Percentiles rank a stretch among this genome's conserved stretches.
These are phyloP conservation scores for Eugnorisma glareosa DNA, from an alignment of 2,888 invertebrate species.

Conservation along the genomic window DNA sequence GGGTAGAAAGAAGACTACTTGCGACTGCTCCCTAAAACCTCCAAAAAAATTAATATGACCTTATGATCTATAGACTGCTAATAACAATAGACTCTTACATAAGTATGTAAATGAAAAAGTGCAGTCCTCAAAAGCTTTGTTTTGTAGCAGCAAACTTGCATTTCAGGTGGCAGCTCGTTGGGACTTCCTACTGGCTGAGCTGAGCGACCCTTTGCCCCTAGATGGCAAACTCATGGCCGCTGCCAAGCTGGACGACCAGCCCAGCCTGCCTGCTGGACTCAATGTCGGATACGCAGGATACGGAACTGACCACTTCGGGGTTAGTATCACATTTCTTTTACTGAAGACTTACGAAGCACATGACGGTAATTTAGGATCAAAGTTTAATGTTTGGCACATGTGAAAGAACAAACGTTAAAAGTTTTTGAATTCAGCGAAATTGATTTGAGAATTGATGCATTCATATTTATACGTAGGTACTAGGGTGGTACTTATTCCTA, in stretches of 20 bases:
- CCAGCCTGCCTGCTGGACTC: conserved; percentile 66
- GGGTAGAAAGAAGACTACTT: background rate
- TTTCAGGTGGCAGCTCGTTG: conserved; percentile 84
- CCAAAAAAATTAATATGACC: background rate
- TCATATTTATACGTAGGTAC: background rate
- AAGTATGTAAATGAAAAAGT: background rate
- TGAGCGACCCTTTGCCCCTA: conserved; percentile 80
- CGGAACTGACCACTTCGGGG: conserved; percentile 85
- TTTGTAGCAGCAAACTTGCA: background rate
- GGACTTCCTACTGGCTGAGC: conserved; percentile 85
- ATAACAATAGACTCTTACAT: background rate
- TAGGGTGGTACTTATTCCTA: too few species aligned
- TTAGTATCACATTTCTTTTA: conserved; percentile 63
- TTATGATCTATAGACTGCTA: background rate
- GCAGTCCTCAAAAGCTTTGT: background rate
- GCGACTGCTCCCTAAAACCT: background rate
- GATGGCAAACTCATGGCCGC: conserved; percentile 80
- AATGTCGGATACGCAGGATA: conserved; percentile 83
- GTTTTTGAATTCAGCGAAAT: background rate
- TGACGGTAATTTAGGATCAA: background rate
- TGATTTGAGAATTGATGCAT: background rate
- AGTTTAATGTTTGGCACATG: background rate
- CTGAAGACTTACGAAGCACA: too few species aligned
- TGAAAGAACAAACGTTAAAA: background rate
- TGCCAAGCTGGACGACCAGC: conserved; percentile 75